These are phyloP conservation scores for Carcharodon carcharias DNA, from an alignment of 2,797 vertebrate genomes.

Conservation along the genomic window DNA sequence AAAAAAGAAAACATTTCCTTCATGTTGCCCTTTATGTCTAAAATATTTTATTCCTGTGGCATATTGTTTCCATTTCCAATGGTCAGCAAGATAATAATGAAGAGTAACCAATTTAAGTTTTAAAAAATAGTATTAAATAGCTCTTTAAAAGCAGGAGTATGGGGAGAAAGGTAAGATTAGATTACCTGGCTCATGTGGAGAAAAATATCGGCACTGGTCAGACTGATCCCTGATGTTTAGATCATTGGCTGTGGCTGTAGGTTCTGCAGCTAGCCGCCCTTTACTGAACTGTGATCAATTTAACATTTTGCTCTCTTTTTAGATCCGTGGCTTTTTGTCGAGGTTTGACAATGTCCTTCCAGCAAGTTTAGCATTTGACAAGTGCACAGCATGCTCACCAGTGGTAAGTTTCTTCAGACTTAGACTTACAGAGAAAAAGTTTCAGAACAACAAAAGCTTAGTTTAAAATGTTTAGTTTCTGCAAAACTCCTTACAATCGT, in stretches of 20 bases:
- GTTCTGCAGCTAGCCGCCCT: neutral
- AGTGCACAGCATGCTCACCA: constrained; percentile 93
- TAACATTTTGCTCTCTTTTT: constrained; percentile 44
- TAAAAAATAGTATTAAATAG: neutral
- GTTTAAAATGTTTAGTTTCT: neutral
- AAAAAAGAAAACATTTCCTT: too few relatives aligned
- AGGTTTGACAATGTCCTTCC: constrained; percentile 96
- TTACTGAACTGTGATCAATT: neutral
- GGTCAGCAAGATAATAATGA: neutral
- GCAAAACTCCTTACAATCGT: neutral
- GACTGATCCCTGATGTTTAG: neutral
- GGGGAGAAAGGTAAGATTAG: neutral
- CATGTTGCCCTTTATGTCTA: too few relatives aligned
- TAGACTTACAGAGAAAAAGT: neutral
- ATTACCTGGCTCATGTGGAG: neutral
- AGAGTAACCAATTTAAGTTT: neutral
- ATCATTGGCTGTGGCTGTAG: too few relatives aligned
- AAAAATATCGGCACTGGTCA: neutral
- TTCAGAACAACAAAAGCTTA: neutral
- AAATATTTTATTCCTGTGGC: too few relatives aligned
- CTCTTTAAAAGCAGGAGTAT: neutral
- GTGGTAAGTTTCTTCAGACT: constrained; percentile 65
- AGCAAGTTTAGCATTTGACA: constrained; percentile 94
- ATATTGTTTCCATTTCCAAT: neutral
- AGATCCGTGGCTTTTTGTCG: constrained; percentile 95